A percentile compares a stretch with the other conserved stretches of the same genome.
Conservation (phyloP, 2,888 invertebrate species). For the Caenorhabditis sp. region DNA sequence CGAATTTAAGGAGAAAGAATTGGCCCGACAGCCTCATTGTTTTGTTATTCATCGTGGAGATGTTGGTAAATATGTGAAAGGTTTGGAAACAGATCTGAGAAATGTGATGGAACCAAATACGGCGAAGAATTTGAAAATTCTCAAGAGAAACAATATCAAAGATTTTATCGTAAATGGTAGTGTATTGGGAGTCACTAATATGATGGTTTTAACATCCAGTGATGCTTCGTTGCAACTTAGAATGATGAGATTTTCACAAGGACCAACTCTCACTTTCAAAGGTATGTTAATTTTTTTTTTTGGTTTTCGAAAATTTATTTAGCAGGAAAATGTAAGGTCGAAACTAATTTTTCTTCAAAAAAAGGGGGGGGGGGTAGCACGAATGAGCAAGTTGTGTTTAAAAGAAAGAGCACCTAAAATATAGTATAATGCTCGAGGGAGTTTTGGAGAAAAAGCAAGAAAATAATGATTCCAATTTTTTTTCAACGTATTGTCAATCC, state of each 20-base stretch:
- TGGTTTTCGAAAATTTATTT: too few species aligned
- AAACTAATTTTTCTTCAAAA: too few species aligned
- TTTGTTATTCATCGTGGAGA: constrained; percentile 92
- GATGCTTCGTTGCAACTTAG: constrained; percentile 85
- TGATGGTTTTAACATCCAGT: constrained; percentile 88
- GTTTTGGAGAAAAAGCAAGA: too few species aligned
- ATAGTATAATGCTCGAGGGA: too few species aligned
- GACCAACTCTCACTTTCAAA: constrained; percentile 76
- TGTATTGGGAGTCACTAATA: constrained; percentile 88
- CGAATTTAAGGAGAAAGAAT: constrained; percentile 31
- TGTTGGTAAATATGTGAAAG: constrained; percentile 85
- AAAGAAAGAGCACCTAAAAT: too few species aligned
- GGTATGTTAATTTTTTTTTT: too few species aligned
- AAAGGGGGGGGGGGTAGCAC: too few species aligned
- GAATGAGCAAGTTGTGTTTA: too few species aligned
- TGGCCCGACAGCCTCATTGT: constrained; percentile 80
- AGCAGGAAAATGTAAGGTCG: too few species aligned
- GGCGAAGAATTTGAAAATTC: constrained; percentile 86
- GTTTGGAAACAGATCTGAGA: constrained; percentile 86
- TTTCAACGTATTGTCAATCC: too few species aligned
- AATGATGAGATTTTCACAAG: constrained; percentile 84
- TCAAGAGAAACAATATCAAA: constrained; percentile 90
- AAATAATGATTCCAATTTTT: too few species aligned
- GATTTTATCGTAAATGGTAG: constrained; percentile 92
- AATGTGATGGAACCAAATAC: constrained; percentile 96